Evolutionary conservation across 2,797 vertebrate species (phyloP).

Genomic region (Melanotaenia boesemani): DNA sequence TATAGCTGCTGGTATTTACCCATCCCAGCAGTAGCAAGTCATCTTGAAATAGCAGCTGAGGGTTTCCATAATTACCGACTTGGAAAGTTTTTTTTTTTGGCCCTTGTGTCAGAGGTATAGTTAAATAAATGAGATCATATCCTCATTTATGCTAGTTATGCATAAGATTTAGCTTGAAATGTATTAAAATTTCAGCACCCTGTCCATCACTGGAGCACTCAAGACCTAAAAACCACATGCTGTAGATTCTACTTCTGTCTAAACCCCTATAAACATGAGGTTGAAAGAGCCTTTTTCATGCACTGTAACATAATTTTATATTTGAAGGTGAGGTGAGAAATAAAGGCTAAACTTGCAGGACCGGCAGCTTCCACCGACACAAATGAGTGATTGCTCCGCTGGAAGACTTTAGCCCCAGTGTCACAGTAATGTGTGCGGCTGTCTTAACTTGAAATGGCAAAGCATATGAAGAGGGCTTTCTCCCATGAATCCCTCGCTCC

Average conservation of each 20-base stretch:
- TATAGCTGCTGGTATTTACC: slow-evolving; percentile 58
- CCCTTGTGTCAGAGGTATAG: slow-evolving; percentile 23
- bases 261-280: slow-evolving; percentile 1
- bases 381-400: slow-evolving; percentile 47
- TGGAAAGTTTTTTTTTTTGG: slow-evolving; percentile 7
- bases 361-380: slow-evolving; percentile 42
- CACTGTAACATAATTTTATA: slow-evolving; percentile 8
- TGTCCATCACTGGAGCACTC: slow-evolving; percentile 10
- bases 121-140: slow-evolving; percentile 27
- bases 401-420: slow-evolving; percentile 44
- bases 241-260: slow-evolving; percentile 12
- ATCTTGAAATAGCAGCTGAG: slow-evolving; percentile 44
- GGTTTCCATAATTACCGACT: slow-evolving; percentile 55
- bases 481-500: slow-evolving; percentile 56
- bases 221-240: slow-evolving; percentile 17
- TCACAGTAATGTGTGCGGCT: slow-evolving; percentile 51
- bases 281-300: slow-evolving; percentile 17
- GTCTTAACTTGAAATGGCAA: slow-evolving; percentile 73
- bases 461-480: slow-evolving; percentile 63
- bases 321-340: slow-evolving; percentile 52
- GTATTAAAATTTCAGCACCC: slow-evolving; percentile 6
- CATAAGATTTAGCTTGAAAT: slow-evolving; percentile 8
- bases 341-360: slow-evolving; percentile 54
- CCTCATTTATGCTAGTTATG: slow-evolving; percentile 13
- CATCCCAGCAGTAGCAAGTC: slow-evolving; percentile 54